Evolutionary conservation across 2,113 vertebrate species (phyloP), one percentile per base, ranked within the genome.

Genomic region (Arvicanthis niloticus): DNA sequence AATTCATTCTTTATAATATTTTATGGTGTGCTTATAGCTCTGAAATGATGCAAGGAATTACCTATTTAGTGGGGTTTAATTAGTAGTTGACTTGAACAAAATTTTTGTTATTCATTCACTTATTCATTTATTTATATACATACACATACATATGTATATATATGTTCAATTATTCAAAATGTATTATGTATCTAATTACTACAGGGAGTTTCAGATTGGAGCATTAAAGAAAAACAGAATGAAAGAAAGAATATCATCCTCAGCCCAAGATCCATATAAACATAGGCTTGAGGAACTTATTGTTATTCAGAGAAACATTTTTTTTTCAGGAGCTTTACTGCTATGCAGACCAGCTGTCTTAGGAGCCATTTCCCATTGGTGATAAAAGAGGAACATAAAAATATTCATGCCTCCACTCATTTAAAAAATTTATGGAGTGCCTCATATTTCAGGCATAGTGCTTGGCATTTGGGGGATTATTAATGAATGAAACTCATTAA

Each of bases 351-450:
- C 93, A 96, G 84, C 85, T 91, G 70, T 90, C 78, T 65, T 93
- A 58, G 56, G 94, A 95, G 88, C 58, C 22, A 91, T 88, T 93
- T 97, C 75, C 73, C 76, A 91, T 37, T 93, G 37, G 90, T 95
- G 65, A 97, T 96, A 93, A 97, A 95, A 95, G 24, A 93, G 29
- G 48, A 73, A 82, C 67, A 91, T 94, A 92, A 97, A 97, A 91
- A 96, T 96, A 88, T 93, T 77, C 84, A 94, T 84, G 48, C 22
- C 16, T 31, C 58, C 45, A 45, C 48, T 95, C 81, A 92, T 93
- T 95, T 45, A 94, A 97, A 96, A 97, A 72, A 60, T 85, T 67
- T 96, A 94, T 82, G 68, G 70, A 92, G 73, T 72, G 19, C 37
- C 67, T 94, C 90, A 77, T 96, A 94, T 93, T 95, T 95, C 56